Evolutionary conservation across 2,797 vertebrate species (phyloP), one percentile per base, ranked within the genome.

Genomic region (Syndactyla subalaris): DNA sequence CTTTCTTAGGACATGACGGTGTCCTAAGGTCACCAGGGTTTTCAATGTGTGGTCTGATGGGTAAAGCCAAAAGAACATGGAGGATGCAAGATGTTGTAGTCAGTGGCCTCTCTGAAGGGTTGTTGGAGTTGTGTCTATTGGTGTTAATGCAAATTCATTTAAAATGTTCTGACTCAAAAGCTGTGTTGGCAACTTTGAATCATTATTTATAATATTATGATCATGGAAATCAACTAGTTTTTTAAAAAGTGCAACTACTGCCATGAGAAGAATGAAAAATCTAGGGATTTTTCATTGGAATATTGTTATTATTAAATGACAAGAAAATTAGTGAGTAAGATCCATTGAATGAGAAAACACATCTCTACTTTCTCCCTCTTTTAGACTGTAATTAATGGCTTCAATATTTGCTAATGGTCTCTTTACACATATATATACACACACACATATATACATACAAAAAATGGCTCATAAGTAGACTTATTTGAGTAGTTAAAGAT

Each of bases 271-370:
- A 89, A 90, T 72, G 36, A 83, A 67, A 80, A 84, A 79, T 71
- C n/a, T 78, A 93, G 14, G 12, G 1, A 2, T 2, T 77, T 87
- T 88, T 72, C 32, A 26, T 78, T 26, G 61, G 54, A 59, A 70
- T 95, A 85, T 95, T 97, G 84, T 29, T 96, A 68, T 70, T 75
- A 62, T 94, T 92, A 95, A 97, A 93, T 89, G 51, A 93, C 96
- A 96, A 89, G 83, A 94, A 88, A 65, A 83, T 94, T 86, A 88
- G 34, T 26, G 29, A 66, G 9, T 89, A 84, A 96, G 62, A 97
- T 92, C 87, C n/a, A 93, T 46, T 92, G 93, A 95, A 88, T 17
- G 59, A 88, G 77, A 90, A 96, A 96, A 97, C 93, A 59, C 26
- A 81, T 49, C 6, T 14, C 51, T 75, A 57, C 4, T 62, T 14